phyloP scores from a whole-genome alignment of 2,888 invertebrate species.

The Lepidocyrtoides sp. region DNA sequence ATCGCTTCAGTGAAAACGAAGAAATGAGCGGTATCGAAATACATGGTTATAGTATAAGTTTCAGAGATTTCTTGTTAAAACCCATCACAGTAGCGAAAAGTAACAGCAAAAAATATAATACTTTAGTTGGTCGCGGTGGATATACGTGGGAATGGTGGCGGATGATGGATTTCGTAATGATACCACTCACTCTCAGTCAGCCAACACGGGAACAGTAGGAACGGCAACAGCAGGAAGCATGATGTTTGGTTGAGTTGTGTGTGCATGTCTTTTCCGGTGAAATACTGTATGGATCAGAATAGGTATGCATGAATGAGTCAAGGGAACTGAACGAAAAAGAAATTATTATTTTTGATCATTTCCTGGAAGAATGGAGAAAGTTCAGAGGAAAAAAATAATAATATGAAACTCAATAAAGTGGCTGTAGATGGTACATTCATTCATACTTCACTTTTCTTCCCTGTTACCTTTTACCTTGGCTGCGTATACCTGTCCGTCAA shows the following conservation, averaged over 20 bases:
- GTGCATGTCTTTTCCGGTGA: background rate
- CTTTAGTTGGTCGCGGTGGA: background rate
- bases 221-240: background rate
- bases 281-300: conserved; percentile 10
- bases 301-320: conserved; percentile 38
- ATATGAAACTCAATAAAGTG: background rate
- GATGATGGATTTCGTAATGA: conserved; percentile 4
- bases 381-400: background rate
- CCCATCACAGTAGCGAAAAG: background rate
- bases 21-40: background rate
- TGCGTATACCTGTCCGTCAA: background rate
- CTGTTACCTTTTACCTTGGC: background rate
- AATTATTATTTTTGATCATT: background rate
- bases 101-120: background rate
- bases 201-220: background rate
- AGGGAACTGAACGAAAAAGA: background rate
- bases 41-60: background rate
- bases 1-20: background rate
- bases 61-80: background rate
- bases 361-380: background rate
- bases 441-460: background rate
- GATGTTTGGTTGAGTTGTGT: background rate
- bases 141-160: background rate
- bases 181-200: conserved; percentile 1
- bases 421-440: too few relatives aligned